Conservation (phyloP, 2,113 vertebrate species). For the Helogale parvula region DNA sequence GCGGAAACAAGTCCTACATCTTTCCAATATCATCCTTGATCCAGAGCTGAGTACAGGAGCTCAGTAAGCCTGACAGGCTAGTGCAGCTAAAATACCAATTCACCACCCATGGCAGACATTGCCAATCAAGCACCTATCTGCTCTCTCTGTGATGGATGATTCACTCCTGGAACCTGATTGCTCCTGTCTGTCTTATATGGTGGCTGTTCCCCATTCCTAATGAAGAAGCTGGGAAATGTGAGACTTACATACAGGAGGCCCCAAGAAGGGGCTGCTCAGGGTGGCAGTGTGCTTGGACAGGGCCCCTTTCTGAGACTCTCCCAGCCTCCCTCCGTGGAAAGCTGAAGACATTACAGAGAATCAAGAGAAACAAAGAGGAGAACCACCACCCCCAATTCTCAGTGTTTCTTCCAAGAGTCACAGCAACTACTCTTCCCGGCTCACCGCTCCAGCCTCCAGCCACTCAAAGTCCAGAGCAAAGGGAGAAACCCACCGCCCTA, state of each 20-base stretch:
- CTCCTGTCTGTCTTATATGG: background rate
- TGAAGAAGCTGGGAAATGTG: background rate
- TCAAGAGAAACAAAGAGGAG: background rate
- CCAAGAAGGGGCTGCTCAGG: background rate
- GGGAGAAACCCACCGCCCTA: conserved; percentile 51
- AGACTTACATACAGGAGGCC: background rate
- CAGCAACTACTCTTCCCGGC: conserved; percentile 57
- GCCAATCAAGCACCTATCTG: conserved; percentile 31
- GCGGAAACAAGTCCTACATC: background rate
- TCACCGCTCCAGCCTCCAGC: conserved; percentile 19
- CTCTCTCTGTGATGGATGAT: background rate
- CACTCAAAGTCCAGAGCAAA: conserved; percentile 55
- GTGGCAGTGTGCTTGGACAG: background rate
- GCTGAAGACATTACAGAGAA: background rate
- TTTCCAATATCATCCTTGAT: background rate
- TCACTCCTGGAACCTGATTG: background rate
- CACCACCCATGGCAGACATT: background rate
- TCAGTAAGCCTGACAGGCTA: background rate
- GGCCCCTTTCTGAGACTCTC: background rate
- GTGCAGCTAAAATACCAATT: background rate
- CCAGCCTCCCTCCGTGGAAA: background rate
- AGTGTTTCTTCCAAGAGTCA: conserved; percentile 38
- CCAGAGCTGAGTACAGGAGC: background rate
- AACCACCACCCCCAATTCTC: background rate
- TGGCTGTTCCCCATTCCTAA: background rate